Evolutionary conservation across 2,888 invertebrate genomes (phyloP).

Genomic region (Cheilosia variabilis): DNA sequence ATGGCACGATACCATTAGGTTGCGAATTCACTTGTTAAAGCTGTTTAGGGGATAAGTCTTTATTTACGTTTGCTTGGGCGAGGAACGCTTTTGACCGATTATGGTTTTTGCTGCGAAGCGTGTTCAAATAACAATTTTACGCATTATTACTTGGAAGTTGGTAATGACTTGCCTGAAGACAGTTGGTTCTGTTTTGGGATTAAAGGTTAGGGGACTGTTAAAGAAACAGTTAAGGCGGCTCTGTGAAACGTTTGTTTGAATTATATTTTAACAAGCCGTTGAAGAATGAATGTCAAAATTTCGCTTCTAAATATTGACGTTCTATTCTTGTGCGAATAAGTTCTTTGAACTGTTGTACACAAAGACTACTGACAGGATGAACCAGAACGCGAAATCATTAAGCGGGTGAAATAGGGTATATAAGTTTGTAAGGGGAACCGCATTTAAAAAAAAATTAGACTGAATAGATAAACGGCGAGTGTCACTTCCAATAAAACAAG

Average conservation of each 20-base stretch:
- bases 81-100: constrained; percentile 28
- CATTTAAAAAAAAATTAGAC: too few relatives aligned
- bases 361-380: too few relatives aligned
- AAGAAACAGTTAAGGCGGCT: not conserved
- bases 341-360: too few relatives aligned
- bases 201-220: constrained; percentile 5
- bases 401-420: too few relatives aligned
- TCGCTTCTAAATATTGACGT: not conserved
- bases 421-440: too few relatives aligned
- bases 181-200: not conserved
- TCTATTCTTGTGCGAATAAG: not conserved
- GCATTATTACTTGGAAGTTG: constrained; percentile 19
- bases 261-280: constrained; percentile 7
- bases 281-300: not conserved
- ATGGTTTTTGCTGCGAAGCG: constrained; percentile 2
- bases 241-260: constrained; percentile 1
- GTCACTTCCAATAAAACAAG: too few relatives aligned
- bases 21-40: constrained; percentile 7
- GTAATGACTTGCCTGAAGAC: not conserved
- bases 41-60: constrained; percentile 9
- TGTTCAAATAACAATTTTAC: constrained; percentile 11
- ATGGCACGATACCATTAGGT: constrained; percentile 13
- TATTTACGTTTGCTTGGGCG: not conserved
- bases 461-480: too few relatives aligned
- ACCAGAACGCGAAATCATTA: too few relatives aligned